A percentile compares a stretch with the other conserved stretches of the same genome.
Conservation (phyloP, 2,888 invertebrate species). For the Drepana falcataria region DNA sequence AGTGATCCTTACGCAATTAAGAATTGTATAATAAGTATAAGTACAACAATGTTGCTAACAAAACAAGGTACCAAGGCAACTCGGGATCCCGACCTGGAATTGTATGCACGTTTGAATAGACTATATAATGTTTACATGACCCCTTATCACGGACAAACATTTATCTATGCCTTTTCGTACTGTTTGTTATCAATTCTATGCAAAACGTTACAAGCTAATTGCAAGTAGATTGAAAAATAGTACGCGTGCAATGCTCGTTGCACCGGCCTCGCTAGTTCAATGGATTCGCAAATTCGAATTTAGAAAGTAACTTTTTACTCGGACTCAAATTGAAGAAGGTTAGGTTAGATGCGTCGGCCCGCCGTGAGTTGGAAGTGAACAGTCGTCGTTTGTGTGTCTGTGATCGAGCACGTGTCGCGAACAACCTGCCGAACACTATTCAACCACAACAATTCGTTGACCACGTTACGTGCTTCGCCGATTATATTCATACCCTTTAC, state of each 20-base stretch:
- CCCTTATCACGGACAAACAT: background rate
- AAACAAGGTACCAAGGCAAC: background rate
- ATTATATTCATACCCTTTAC: slow-evolving; percentile 19
- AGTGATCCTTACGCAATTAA: too few species aligned
- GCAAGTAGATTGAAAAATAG: background rate
- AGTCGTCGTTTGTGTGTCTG: slow-evolving; percentile 58
- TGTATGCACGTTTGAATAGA: background rate
- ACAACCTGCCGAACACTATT: slow-evolving; percentile 7
- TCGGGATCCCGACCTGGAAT: background rate
- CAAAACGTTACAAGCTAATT: background rate
- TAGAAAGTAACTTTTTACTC: slow-evolving; percentile 73
- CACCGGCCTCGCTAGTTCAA: slow-evolving; percentile 31
- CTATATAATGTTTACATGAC: background rate
- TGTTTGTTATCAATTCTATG: background rate
- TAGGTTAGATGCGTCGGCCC: slow-evolving; percentile 24
- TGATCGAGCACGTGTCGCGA: slow-evolving; percentile 41
- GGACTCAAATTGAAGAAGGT: slow-evolving; percentile 56
- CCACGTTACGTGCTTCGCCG: slow-evolving; percentile 20
- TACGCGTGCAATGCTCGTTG: background rate
- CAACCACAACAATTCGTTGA: slow-evolving; percentile 17
- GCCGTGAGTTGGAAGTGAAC: slow-evolving; percentile 22
- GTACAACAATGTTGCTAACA: background rate
- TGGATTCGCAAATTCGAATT: slow-evolving; percentile 60
- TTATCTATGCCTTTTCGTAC: background rate
- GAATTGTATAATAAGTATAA: too few species aligned